These are phyloP conservation scores for Dasypogon diadema DNA, from an alignment of 2,888 invertebrate species.

Conservation along the genomic window DNA sequence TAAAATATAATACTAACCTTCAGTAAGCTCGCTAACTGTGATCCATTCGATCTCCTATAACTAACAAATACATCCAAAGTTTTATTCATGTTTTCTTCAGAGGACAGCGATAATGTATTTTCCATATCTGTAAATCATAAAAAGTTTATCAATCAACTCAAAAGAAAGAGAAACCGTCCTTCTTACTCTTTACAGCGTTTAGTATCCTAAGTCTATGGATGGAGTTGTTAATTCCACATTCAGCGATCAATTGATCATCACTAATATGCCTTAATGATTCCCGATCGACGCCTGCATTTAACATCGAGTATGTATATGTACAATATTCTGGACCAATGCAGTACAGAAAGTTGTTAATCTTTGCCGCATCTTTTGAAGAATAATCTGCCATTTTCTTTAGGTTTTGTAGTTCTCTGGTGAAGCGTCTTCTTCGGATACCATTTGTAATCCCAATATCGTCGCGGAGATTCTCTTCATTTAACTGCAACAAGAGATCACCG, in stretches of 20 bases:
- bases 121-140: constrained; percentile 71
- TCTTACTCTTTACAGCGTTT: constrained; percentile 79
- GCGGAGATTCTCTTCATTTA: constrained; percentile 91
- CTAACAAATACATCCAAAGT: constrained; percentile 98
- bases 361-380: constrained; percentile 92
- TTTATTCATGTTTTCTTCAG: constrained; percentile 85
- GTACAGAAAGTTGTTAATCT: constrained; percentile 87
- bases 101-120: constrained; percentile 75
- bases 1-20: constrained; percentile 71
- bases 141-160: not conserved
- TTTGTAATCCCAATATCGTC: constrained; percentile 94
- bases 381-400: constrained; percentile 97
- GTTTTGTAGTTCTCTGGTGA: constrained; percentile 91
- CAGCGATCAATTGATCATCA: constrained; percentile 90
- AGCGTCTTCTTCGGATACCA: constrained; percentile 92
- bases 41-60: constrained; percentile 96
- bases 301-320: constrained; percentile 96
- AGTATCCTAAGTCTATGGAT: constrained; percentile 93
- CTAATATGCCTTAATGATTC: constrained; percentile 86
- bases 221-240: constrained; percentile 93
- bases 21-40: constrained; percentile 92
- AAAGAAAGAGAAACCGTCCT: not conserved
- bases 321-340: constrained; percentile 89
- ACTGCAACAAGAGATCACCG: constrained; percentile 92
- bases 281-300: constrained; percentile 95